A percentile compares a stretch with the other conserved stretches of the same genome.
Evolutionary conservation across 2,797 vertebrate species (phyloP).

Genomic region (Delichon dasypus): DNA sequence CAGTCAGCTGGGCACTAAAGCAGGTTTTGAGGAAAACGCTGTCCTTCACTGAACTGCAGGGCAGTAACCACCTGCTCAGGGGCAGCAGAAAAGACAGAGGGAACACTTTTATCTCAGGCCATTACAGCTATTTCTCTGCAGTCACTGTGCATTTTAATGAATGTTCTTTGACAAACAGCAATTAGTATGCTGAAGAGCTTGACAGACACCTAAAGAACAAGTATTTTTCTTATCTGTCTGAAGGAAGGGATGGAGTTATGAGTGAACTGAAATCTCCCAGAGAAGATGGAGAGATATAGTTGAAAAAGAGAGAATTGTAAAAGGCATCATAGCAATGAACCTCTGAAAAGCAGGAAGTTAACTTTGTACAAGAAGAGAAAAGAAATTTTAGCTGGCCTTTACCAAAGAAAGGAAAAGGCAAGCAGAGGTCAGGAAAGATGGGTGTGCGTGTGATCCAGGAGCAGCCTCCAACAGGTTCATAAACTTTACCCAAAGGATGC

Average conservation of each 20-base stretch:
- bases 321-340: background rate
- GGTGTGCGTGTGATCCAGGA: background rate
- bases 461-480: background rate
- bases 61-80: background rate
- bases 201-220: background rate
- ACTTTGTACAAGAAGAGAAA: background rate
- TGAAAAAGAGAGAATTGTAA: background rate
- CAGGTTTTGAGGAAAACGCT: background rate
- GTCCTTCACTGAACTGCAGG: background rate
- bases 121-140: background rate
- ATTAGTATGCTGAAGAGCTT: slow-evolving; percentile 22
- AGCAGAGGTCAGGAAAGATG: background rate
- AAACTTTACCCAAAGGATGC: background rate
- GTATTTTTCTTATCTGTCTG: background rate
- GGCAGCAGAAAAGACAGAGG: background rate
- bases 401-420: background rate
- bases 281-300: background rate
- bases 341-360: background rate
- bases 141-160: slow-evolving; percentile 14
- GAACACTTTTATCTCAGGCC: background rate
- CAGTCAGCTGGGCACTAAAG: background rate
- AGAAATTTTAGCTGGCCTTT: background rate
- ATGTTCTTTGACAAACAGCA: slow-evolving; percentile 10
- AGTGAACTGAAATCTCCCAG: background rate
- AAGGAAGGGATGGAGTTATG: background rate